Percentiles rank a stretch among this genome's conserved stretches.
These are phyloP conservation scores for Rhysida immarginata DNA, from an alignment of 1,140 invertebrate genomes.

Conservation along the genomic window DNA sequence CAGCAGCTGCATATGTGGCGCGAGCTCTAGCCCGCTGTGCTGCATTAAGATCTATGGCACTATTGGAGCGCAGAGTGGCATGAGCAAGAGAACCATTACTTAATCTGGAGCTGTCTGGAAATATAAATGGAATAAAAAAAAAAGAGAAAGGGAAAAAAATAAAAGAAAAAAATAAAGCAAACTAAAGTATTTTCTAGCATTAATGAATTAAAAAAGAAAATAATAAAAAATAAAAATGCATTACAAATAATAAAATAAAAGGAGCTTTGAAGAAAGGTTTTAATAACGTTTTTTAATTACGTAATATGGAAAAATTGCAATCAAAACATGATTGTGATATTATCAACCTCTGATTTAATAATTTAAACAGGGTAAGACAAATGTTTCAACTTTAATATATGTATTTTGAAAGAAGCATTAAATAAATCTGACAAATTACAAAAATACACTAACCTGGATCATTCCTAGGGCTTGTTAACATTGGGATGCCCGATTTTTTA, in stretches of 20 bases:
- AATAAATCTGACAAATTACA: too few relatives aligned
- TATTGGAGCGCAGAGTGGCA: conserved; percentile 58
- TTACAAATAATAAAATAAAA: neutral
- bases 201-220: conserved; percentile 8
- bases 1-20: conserved; percentile 58
- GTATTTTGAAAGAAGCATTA: too few relatives aligned
- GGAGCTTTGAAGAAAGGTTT: too few relatives aligned
- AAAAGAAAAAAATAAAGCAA: too few relatives aligned
- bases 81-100: conserved; percentile 14
- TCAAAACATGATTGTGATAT: too few relatives aligned
- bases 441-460: neutral
- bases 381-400: too few relatives aligned
- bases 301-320: too few relatives aligned
- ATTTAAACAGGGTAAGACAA: too few relatives aligned
- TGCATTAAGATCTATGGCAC: conserved; percentile 80
- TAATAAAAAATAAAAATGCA: neutral
- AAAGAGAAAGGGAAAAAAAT: too few relatives aligned
- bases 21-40: conserved; percentile 67
- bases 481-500: neutral
- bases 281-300: too few relatives aligned
- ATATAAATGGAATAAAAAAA: neutral
- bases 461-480: neutral
- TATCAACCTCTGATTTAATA: too few relatives aligned
- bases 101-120: conserved; percentile 5
- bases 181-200: conserved; percentile 1